These are phyloP conservation scores for Rhysida immarginata DNA, from an alignment of 1,140 invertebrate species.

Conservation along the genomic window DNA sequence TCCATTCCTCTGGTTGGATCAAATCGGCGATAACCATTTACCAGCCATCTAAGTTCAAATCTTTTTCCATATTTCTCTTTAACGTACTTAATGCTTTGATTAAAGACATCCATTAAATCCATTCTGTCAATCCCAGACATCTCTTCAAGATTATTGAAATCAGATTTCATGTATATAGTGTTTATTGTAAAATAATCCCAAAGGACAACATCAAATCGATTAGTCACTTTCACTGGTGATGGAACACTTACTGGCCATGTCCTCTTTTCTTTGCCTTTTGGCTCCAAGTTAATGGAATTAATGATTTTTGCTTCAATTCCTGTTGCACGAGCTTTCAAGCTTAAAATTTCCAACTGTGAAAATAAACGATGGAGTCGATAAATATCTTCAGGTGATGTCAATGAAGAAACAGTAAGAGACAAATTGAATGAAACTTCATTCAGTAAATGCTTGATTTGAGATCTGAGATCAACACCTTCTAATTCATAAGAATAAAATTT, in stretches of 20 bases:
- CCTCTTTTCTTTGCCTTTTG: conserved; percentile 21
- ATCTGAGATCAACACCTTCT: background rate
- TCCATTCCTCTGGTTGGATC: conserved; percentile 76
- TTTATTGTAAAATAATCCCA: conserved; percentile 71
- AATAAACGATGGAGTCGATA: conserved; percentile 13
- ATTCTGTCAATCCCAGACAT: conserved; percentile 20
- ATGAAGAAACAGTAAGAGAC: conserved; percentile 11
- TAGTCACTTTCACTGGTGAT: conserved; percentile 44
- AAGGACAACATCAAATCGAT: conserved; percentile 66
- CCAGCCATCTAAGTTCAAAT: conserved; percentile 26
- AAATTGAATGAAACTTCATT: background rate
- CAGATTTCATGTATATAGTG: conserved; percentile 57
- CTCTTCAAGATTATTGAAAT: conserved; percentile 41
- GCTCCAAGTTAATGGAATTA: conserved; percentile 8
- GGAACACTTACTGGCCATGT: conserved; percentile 68
- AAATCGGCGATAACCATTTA: conserved; percentile 70
- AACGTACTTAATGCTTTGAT: conserved; percentile 39
- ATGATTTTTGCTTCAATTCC: background rate
- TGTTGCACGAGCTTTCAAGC: background rate
- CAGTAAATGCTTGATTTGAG: background rate
- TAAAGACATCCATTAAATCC: conserved; percentile 39
- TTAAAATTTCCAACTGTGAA: conserved; percentile 8
- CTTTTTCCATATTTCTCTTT: conserved; percentile 35
- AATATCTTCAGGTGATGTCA: conserved; percentile 11
- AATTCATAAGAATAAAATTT: background rate